A percentile compares a stretch with the other conserved stretches of the same genome.
These are phyloP conservation scores for Rotaria macrura DNA, from an alignment of 2,888 invertebrate species.

Conservation along the genomic window DNA sequence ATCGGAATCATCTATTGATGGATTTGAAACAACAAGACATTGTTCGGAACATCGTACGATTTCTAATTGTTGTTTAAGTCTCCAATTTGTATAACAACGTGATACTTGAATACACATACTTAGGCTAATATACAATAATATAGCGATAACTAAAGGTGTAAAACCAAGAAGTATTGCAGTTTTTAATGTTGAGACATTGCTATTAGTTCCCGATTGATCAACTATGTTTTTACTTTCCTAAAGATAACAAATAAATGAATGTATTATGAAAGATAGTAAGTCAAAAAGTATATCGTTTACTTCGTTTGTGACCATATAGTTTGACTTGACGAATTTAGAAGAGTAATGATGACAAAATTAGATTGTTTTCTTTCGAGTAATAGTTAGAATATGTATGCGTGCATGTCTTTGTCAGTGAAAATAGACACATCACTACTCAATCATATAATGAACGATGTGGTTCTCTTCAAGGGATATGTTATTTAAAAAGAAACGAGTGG, in stretches of 20 bases:
- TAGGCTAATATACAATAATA: neutral
- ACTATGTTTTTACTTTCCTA: neutral
- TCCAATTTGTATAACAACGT: neutral
- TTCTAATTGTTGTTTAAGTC: neutral
- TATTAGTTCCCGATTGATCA: neutral
- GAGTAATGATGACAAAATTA: neutral
- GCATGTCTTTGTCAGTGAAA: neutral
- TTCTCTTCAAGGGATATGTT: neutral
- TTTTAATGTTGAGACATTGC: neutral
- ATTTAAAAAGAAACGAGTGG: neutral
- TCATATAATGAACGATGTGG: neutral
- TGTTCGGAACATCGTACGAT: neutral
- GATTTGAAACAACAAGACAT: constrained; percentile 13
- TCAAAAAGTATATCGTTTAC: neutral
- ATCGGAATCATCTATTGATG: neutral
- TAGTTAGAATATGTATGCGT: neutral
- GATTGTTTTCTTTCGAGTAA: neutral
- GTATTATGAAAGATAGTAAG: too few relatives aligned
- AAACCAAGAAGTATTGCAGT: neutral
- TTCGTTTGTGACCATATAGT: neutral
- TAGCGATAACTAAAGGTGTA: neutral
- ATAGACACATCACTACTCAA: neutral
- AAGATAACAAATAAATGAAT: neutral
- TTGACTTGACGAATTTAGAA: neutral
- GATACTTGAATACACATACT: neutral